phyloP scores from a whole-genome alignment of 2,888 invertebrate species.

The Platerodrilus igneus region DNA sequence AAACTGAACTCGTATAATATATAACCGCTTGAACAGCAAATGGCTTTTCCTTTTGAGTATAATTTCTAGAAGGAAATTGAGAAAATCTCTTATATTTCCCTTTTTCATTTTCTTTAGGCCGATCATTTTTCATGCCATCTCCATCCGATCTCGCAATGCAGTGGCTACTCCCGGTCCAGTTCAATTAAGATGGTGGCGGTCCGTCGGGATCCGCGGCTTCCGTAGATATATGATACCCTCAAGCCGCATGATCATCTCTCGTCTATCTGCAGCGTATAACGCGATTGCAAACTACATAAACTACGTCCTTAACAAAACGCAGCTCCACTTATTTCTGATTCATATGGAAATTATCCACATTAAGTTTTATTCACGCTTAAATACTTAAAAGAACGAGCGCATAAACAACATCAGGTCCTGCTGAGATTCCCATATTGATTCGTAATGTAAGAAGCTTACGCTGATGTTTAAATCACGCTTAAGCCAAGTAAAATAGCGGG shows the following conservation, averaged over 20 bases:
- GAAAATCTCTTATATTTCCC: slow-evolving; percentile 49
- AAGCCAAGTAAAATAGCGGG: slow-evolving; percentile 21
- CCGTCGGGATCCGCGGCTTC: slow-evolving; percentile 38
- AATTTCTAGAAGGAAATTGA: slow-evolving; percentile 50
- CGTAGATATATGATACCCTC: slow-evolving; percentile 34
- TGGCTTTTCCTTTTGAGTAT: slow-evolving; percentile 45
- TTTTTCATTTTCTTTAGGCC: slow-evolving; percentile 48
- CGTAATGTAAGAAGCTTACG: slow-evolving; percentile 28
- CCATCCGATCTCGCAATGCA: slow-evolving; percentile 41
- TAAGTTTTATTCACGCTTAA: slow-evolving; percentile 23
- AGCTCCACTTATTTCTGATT: slow-evolving; percentile 18
- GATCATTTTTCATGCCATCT: slow-evolving; percentile 51
- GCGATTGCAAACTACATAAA: slow-evolving; percentile 23
- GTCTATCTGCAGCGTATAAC: slow-evolving; percentile 27
- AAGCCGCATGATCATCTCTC: slow-evolving; percentile 32
- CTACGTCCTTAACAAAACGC: slow-evolving; percentile 18
- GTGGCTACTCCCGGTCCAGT: slow-evolving; percentile 42
- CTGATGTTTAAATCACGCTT: slow-evolving; percentile 29
- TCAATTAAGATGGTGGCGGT: slow-evolving; percentile 47
- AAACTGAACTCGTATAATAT: slow-evolving; percentile 33
- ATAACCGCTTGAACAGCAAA: slow-evolving; percentile 40
- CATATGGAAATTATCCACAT: slow-evolving; percentile 22
- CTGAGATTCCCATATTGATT: slow-evolving; percentile 27
- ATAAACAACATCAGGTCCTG: slow-evolving; percentile 24
- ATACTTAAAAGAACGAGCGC: slow-evolving; percentile 18